phyloP scores from a whole-genome alignment of 2,113 vertebrate species.

The Cryptoleucopteryx plumbea region DNA sequence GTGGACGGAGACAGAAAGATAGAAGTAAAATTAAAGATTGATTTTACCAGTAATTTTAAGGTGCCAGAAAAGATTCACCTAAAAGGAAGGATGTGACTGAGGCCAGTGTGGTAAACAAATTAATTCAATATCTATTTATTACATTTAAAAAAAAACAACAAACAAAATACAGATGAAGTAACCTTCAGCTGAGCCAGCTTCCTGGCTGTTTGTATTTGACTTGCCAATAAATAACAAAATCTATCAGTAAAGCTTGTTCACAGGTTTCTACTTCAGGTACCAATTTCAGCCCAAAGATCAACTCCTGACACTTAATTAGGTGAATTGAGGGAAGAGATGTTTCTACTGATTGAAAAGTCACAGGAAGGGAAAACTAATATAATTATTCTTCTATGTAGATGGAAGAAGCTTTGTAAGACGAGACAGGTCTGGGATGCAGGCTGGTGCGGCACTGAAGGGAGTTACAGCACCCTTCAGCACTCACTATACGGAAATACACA shows the following conservation, averaged over 20 bases:
- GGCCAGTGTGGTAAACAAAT: neutral
- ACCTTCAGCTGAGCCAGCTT: neutral
- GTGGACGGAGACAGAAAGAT: neutral
- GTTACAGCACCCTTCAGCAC: neutral
- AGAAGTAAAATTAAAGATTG: neutral
- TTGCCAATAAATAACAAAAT: neutral
- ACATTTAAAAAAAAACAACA: neutral
- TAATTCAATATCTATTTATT: neutral
- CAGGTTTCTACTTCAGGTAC: neutral
- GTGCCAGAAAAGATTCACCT: neutral
- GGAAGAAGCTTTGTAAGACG: neutral
- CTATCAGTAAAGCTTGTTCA: slow-evolving; percentile 10
- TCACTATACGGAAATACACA: rapidly evolving
- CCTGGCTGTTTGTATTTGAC: neutral
- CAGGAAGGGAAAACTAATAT: neutral
- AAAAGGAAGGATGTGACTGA: neutral
- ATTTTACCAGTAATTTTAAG: neutral
- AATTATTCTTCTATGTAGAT: neutral
- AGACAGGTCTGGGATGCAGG: neutral
- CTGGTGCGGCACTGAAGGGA: neutral
- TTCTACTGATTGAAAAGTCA: neutral
- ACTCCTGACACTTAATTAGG: slow-evolving; percentile 7
- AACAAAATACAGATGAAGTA: neutral
- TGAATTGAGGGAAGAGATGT: neutral
- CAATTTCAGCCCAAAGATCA: slow-evolving; percentile 21